Evolutionary conservation across 2,888 invertebrate species (phyloP).

Genomic region (Brachyptera risi): DNA sequence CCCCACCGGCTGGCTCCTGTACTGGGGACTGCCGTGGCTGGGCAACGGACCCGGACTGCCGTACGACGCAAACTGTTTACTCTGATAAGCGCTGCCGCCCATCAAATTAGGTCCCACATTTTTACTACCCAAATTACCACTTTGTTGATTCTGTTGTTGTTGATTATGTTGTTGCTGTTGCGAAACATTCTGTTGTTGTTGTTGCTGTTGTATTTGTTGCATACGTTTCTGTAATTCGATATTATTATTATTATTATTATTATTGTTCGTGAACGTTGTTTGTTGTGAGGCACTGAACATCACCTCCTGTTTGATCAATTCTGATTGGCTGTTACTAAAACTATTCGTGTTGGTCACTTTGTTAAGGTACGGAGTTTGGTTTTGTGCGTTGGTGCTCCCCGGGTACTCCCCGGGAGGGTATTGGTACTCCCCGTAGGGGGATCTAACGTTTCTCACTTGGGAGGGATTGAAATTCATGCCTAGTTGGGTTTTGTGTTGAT

Average conservation of each 20-base stretch:
- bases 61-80: constrained; percentile 63
- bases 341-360: constrained; percentile 22
- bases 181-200: constrained; percentile 28
- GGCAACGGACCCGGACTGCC: constrained; percentile 55
- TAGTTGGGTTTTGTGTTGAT: constrained; percentile 76
- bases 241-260: constrained; percentile 2
- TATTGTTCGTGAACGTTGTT: constrained; percentile 23
- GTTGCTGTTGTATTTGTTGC: constrained; percentile 31
- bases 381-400: not conserved
- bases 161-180: constrained; percentile 37
- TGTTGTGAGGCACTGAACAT: constrained; percentile 34
- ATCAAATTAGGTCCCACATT: not conserved
- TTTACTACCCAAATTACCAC: not conserved
- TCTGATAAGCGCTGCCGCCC: constrained; percentile 1
- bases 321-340: constrained; percentile 23
- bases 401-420: constrained; percentile 41
- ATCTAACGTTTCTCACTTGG: constrained; percentile 43
- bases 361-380: constrained; percentile 22
- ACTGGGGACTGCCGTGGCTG: constrained; percentile 44
- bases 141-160: constrained; percentile 40
- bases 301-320: constrained; percentile 37
- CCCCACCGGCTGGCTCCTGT: constrained; percentile 34
- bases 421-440: constrained; percentile 60
- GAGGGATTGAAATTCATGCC: constrained; percentile 53
- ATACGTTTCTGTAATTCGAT: constrained; percentile 35